Conservation (phyloP, 2,888 invertebrate species). For the Strigamia transsilvanica region DNA sequence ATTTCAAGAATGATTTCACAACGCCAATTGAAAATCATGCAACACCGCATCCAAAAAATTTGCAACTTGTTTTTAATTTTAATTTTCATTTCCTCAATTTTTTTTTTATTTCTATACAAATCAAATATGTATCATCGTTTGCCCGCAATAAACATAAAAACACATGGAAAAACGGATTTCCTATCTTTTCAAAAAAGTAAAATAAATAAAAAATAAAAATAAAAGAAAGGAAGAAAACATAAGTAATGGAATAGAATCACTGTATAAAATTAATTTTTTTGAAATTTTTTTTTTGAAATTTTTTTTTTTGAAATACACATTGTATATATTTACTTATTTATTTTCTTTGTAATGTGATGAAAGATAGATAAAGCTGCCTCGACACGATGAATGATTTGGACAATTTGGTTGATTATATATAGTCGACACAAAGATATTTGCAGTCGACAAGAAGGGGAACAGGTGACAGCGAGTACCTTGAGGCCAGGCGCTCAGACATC, state of each 20-base stretch:
- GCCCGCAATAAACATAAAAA: slow-evolving; percentile 6
- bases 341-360: neutral
- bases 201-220: slow-evolving; percentile 19
- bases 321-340: neutral
- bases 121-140: slow-evolving; percentile 17
- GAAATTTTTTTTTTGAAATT: neutral
- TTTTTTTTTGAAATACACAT: neutral
- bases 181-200: slow-evolving; percentile 9
- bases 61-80: slow-evolving; percentile 20
- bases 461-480: slow-evolving; percentile 33
- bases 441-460: slow-evolving; percentile 26
- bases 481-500: slow-evolving; percentile 33
- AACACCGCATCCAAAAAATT: neutral
- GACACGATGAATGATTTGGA: slow-evolving; percentile 28
- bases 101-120: slow-evolving; percentile 4
- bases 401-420: slow-evolving; percentile 24
- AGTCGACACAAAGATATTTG: slow-evolving; percentile 15
- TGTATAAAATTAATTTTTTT: slow-evolving; percentile 39
- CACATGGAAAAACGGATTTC: slow-evolving; percentile 31
- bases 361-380: slow-evolving; percentile 6
- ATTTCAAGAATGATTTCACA: slow-evolving; percentile 44
- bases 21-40: slow-evolving; percentile 44
- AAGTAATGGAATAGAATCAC: neutral
- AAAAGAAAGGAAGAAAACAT: slow-evolving; percentile 15
- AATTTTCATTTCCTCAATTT: slow-evolving; percentile 4